These are phyloP conservation scores for Micoletzkya japonica DNA, from an alignment of 2,888 invertebrate species.

Conservation along the genomic window DNA sequence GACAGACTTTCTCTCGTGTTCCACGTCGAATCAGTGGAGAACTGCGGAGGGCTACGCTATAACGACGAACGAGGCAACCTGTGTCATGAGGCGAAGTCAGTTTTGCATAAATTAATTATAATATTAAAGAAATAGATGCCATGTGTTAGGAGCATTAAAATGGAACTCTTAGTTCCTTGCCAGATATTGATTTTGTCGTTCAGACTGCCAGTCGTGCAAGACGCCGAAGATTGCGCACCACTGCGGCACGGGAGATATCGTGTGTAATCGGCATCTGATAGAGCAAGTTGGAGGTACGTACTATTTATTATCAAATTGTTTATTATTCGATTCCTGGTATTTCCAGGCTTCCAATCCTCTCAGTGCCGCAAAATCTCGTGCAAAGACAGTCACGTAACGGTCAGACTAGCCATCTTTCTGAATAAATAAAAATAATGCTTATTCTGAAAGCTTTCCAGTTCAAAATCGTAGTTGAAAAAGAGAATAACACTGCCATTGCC, in stretches of 20 bases:
- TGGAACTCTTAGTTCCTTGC: too few relatives aligned
- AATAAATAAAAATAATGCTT: too few relatives aligned
- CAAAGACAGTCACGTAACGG: constrained; percentile 23
- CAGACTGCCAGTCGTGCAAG: constrained; percentile 16
- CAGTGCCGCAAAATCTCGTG: constrained; percentile 22
- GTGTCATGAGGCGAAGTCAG: constrained; percentile 6
- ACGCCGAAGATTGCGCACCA: background rate
- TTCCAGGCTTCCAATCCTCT: background rate
- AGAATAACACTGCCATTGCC: too few relatives aligned
- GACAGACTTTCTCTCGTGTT: constrained; percentile 6
- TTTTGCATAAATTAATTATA: background rate
- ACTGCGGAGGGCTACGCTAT: constrained; percentile 8
- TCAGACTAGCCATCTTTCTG: too few relatives aligned
- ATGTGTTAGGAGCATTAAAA: too few relatives aligned
- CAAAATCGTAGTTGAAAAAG: too few relatives aligned
- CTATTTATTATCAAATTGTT: too few relatives aligned
- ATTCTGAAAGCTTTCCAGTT: too few relatives aligned
- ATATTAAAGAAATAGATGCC: background rate
- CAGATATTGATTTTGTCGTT: background rate
- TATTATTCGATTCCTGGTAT: background rate
- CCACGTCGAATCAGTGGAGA: background rate
- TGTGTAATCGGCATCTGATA: constrained; percentile 8
- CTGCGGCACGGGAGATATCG: constrained; percentile 8
- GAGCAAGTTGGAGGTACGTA: background rate
- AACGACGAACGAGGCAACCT: background rate